Evolutionary conservation across 2,113 vertebrate species (phyloP).

Genomic region (Rhipidura dahli): DNA sequence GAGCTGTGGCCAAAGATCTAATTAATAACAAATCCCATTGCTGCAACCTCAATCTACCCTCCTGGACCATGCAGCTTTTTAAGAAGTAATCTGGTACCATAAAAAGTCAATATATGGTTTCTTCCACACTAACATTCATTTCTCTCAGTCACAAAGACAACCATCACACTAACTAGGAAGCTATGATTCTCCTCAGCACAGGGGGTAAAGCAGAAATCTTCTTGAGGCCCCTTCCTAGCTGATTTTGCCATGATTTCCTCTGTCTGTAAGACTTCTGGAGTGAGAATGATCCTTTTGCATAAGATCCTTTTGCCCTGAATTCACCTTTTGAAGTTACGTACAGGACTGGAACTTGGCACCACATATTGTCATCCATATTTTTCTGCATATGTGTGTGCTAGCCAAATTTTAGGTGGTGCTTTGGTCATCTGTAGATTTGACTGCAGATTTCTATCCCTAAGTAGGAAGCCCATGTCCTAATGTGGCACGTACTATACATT

Average conservation of each 20-base stretch:
- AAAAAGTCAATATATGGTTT: background rate
- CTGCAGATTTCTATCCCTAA: background rate
- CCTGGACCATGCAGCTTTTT: background rate
- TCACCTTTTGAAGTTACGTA: background rate
- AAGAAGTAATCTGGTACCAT: background rate
- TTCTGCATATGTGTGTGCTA: background rate
- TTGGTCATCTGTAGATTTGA: background rate
- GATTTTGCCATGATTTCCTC: background rate
- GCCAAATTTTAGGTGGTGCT: background rate
- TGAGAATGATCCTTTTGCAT: background rate
- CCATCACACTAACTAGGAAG: rapidly evolving
- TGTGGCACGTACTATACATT: background rate
- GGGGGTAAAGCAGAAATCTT: background rate
- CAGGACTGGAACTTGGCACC: background rate
- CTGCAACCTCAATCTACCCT: background rate
- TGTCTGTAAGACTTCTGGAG: background rate
- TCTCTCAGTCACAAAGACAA: background rate
- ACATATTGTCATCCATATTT: background rate
- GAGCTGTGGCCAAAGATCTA: background rate
- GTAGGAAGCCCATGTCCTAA: background rate
- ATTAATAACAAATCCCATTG: background rate
- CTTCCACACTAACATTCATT: background rate
- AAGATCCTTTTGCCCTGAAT: background rate
- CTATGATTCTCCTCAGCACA: background rate
- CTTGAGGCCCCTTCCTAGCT: background rate